Evolutionary conservation across 2,888 invertebrate species (phyloP).

Genomic region (Drosophila robusta): DNA sequence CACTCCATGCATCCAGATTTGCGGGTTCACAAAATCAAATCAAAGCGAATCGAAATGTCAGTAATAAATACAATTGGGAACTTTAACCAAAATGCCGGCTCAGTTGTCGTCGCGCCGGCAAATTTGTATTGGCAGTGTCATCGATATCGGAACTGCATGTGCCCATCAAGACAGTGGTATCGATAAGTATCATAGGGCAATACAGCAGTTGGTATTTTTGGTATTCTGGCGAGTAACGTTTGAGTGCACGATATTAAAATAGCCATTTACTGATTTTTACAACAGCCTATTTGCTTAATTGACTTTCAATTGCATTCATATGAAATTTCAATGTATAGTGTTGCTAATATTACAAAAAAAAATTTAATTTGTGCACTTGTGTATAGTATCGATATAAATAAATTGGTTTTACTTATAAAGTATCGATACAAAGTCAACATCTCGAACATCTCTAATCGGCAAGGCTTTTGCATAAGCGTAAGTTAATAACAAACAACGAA

Average conservation of each 20-base stretch:
- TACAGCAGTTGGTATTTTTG: not conserved
- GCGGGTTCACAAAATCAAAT: constrained; percentile 79
- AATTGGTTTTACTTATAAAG: not conserved
- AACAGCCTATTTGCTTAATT: too few species aligned
- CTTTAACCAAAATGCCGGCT: constrained; percentile 44
- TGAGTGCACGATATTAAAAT: not conserved
- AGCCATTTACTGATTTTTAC: too few species aligned
- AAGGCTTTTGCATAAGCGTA: constrained; percentile 64
- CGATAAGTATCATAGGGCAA: not conserved
- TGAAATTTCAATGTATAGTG: too few species aligned
- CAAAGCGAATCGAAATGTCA: not conserved
- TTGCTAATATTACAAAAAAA: too few species aligned
- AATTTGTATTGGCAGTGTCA: constrained; percentile 38
- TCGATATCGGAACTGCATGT: constrained; percentile 40
- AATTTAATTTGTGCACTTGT: not conserved
- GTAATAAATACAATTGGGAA: not conserved
- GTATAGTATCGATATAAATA: constrained; percentile 1
- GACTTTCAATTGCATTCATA: too few species aligned
- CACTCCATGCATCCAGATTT: constrained; percentile 95
- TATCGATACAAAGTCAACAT: constrained; percentile 16
- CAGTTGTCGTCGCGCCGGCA: constrained; percentile 44
- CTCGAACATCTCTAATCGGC: constrained; percentile 34
- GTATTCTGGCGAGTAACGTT: not conserved
- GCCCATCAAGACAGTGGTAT: constrained; percentile 1
- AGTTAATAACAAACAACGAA: constrained; percentile 67